These are phyloP conservation scores for Tupaia tana DNA, from an alignment of 2,113 vertebrate genomes.

Conservation along the genomic window DNA sequence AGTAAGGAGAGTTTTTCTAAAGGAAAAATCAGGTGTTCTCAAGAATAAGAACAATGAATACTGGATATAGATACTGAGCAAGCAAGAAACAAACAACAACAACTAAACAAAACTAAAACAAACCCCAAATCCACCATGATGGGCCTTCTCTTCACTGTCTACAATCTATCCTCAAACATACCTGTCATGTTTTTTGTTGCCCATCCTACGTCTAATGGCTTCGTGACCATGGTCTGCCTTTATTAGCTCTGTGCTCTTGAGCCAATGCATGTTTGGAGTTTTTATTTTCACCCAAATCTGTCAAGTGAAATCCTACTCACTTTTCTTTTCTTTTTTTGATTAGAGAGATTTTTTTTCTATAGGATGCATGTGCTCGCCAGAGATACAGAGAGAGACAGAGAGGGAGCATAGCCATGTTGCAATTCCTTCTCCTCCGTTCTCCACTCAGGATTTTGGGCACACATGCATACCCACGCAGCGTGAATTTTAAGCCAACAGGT, in stretches of 20 bases:
- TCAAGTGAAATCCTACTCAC: neutral
- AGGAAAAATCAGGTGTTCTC: neutral
- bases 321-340: no score
- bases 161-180: neutral
- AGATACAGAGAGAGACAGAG: no score
- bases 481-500: no score
- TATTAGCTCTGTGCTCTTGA: neutral
- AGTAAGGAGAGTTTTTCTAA: neutral
- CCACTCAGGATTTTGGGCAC: no score
- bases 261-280: neutral
- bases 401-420: no score
- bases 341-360: no score
- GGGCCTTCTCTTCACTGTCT: neutral
- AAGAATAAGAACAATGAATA: neutral
- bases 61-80: neutral
- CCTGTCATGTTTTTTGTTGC: neutral
- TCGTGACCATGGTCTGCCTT: neutral
- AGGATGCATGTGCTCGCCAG: no score
- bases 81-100: neutral
- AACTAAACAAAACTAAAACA: neutral
- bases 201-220: accelerated
- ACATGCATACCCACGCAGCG: no score
- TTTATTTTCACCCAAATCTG: neutral
- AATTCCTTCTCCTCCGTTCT: no score
- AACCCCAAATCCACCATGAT: accelerated